Evolutionary conservation across 2,797 vertebrate genomes (phyloP).

Genomic region (Macrochelys suwanniensis): DNA sequence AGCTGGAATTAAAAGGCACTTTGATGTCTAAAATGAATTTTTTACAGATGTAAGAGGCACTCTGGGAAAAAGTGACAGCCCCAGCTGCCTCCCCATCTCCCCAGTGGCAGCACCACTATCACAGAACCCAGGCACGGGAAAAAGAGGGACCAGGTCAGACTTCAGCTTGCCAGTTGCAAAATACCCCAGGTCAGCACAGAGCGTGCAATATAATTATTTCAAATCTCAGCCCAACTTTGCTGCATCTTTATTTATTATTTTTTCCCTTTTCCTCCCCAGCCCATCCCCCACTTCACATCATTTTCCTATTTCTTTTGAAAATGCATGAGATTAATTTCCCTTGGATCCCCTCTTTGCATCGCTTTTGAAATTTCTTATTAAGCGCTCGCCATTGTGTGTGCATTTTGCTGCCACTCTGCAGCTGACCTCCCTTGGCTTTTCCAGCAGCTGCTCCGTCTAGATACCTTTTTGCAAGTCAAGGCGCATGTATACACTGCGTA

Average conservation of each 20-base stretch:
- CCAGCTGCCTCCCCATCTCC: fast-evolving
- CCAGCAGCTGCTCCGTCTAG: conserved; percentile 51
- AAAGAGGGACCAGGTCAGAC: background rate
- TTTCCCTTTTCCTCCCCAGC: background rate
- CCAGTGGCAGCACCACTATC: background rate
- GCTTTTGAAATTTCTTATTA: background rate
- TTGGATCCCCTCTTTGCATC: background rate
- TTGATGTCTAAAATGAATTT: conserved; percentile 31
- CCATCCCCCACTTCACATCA: background rate
- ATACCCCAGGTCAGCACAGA: background rate
- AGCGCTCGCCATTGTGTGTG: background rate
- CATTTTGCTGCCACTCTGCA: conserved; percentile 6
- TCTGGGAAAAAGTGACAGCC: background rate
- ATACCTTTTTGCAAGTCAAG: background rate
- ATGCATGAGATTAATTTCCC: conserved; percentile 7
- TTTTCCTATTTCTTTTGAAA: conserved; percentile 1
- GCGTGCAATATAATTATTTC: background rate
- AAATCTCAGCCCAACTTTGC: fast-evolving
- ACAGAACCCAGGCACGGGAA: background rate
- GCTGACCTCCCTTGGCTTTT: background rate
- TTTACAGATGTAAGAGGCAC: conserved; percentile 1
- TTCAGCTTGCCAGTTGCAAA: background rate
- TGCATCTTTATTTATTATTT: background rate
- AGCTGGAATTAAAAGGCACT: conserved; percentile 42
- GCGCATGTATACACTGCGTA: background rate